Base-by-base conservation (phyloP, 1,140 invertebrate genomes). In the Sycophaga agraensis region DNA sequence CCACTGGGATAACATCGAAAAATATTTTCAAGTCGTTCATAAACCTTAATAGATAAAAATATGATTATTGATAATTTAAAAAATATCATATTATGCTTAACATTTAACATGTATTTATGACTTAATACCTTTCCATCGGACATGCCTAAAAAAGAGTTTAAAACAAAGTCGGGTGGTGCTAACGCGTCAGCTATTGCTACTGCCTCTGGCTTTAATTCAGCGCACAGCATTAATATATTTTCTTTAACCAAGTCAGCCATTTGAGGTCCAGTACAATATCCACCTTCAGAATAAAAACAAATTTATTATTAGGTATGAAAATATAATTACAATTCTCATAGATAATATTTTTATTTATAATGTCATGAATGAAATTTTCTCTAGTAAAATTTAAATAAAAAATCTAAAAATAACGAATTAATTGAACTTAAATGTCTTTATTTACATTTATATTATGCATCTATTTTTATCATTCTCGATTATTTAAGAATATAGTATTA, bases 161-260 rank as follows among this genome's bases (percentile, higher is more conserved):
- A 73, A 66, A 91, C 86, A 73, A 91, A 95, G 83, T 97, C 94
- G 14, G 91, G 89, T 2, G 93, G 93, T 16, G 93, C 91, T 58
- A 97, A 83, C 1, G 87, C 87, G 83, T 97, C 95, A 1, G 88
- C 88, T n/a, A 96, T 79, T 8, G 88, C 70, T 11, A 95, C 85
- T 8, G 90, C 87, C 63, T 96, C 87, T 48, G 87, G 81, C 73
- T 89, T 89, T 9, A 95, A 67, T 43, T 81, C 73, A 1, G 72
- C 63, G 71, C 90, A 89, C 21, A 90, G 70, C 35, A 78, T 68
- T 40, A 90, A 72, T 45, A 91, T 87, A 21, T 78, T 82, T 65
- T 84, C 76, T 63, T 84, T 79, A 16, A 87, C 67, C 21, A 82
- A 69, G 16, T 75, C 71, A 2, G 78, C 73, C 56, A 83, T 74